Evolutionary conservation across 2,888 invertebrate species (phyloP).

Genomic region (Asteroscopus sphinx): DNA sequence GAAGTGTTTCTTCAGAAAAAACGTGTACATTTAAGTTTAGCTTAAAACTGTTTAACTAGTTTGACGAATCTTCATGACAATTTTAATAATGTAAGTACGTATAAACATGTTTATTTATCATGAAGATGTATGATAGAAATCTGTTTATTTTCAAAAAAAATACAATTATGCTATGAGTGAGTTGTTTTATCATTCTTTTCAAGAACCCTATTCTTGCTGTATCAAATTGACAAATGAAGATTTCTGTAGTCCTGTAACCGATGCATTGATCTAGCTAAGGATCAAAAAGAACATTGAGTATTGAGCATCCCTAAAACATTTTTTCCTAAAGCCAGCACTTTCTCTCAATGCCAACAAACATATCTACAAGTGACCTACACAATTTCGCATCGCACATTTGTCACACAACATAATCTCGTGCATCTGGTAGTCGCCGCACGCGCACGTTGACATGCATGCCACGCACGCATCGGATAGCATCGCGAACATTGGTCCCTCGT

Average conservation of each 20-base stretch:
- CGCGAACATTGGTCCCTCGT: constrained; percentile 62
- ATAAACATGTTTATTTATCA: too few relatives aligned
- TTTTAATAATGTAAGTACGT: background rate
- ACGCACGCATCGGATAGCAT: constrained; percentile 69
- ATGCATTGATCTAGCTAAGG: too few relatives aligned
- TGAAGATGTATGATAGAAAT: too few relatives aligned
- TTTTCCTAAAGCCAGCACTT: constrained; percentile 11
- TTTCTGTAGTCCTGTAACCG: too few relatives aligned
- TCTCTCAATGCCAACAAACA: constrained; percentile 34
- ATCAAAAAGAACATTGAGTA: too few relatives aligned
- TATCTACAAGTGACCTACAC: constrained; percentile 41
- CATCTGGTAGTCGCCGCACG: constrained; percentile 70
- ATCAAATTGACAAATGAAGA: too few relatives aligned
- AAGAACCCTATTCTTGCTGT: too few relatives aligned
- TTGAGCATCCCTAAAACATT: too few relatives aligned
- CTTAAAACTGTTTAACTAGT: background rate
- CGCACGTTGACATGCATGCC: constrained; percentile 73
- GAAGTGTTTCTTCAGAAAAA: background rate
- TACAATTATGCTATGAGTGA: too few relatives aligned
- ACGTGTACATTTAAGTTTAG: background rate
- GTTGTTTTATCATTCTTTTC: too few relatives aligned
- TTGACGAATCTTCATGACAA: too few relatives aligned
- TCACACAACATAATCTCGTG: constrained; percentile 67
- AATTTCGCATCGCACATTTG: constrained; percentile 65
- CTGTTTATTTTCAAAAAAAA: too few relatives aligned